Conservation (phyloP, 2,113 vertebrate genomes). For the Bothrops jararaca region DNA sequence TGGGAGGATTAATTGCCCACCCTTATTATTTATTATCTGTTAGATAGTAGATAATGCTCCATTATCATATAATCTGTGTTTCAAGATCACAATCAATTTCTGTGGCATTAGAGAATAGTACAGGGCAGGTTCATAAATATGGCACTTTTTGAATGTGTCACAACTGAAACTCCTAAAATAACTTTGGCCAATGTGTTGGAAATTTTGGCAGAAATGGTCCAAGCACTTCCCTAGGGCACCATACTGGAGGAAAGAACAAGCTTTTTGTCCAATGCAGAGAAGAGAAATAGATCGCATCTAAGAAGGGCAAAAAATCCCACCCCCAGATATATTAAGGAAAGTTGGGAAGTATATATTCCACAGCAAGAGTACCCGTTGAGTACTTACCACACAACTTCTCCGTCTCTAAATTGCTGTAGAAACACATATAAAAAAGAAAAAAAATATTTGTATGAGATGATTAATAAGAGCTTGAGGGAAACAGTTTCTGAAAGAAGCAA, state of each 20-base stretch:
- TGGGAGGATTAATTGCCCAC: no score
- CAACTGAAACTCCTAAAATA: background rate
- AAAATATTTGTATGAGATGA: conserved; percentile 35
- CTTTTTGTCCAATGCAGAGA: background rate
- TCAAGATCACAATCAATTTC: no score
- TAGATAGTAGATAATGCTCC: no score
- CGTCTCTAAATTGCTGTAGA: conserved; percentile 88
- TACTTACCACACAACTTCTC: conserved; percentile 92
- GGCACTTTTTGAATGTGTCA: background rate
- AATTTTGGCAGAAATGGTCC: background rate
- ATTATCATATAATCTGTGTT: background rate
- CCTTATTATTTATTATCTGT: no score
- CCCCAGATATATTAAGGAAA: background rate
- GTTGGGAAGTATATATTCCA: background rate
- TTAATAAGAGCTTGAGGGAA: background rate
- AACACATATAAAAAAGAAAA: conserved; percentile 23
- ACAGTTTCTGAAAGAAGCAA: background rate
- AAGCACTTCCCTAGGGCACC: background rate
- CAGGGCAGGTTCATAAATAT: background rate
- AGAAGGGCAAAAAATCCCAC: background rate
- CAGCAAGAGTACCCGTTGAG: background rate
- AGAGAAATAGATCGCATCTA: background rate
- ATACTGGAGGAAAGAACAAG: background rate
- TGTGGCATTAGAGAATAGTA: background rate
- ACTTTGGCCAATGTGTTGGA: background rate